Percentiles rank a stretch among this genome's conserved stretches.
Evolutionary conservation across 2,888 invertebrate species (phyloP).

Genomic region (Taenaris catops): DNA sequence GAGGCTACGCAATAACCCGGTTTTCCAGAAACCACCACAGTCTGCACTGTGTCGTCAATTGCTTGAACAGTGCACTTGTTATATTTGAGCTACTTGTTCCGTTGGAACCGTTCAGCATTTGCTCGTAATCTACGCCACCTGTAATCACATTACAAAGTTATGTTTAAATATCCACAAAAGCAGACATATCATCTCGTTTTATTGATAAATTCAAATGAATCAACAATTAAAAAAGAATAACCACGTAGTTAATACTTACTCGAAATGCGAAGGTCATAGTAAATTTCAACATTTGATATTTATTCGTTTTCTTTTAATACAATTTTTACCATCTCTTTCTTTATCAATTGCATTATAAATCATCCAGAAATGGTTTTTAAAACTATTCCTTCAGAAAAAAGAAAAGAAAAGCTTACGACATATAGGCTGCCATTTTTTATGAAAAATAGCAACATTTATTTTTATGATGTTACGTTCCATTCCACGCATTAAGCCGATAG

Average conservation of each 20-base stretch:
- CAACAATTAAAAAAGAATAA: constrained; percentile 52
- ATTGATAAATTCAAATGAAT: constrained; percentile 28
- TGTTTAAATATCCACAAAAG: constrained; percentile 17
- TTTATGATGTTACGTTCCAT: constrained; percentile 34
- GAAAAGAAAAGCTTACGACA: constrained; percentile 78
- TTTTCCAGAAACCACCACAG: too few relatives aligned
- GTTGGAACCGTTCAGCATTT: constrained; percentile 54
- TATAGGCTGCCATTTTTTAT: constrained; percentile 74
- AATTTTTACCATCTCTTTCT: constrained; percentile 40
- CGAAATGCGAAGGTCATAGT: constrained; percentile 52
- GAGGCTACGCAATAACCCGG: too few relatives aligned
- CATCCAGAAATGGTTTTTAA: constrained; percentile 45
- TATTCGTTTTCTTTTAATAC: constrained; percentile 41
- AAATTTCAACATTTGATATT: constrained; percentile 43
- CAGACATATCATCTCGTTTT: constrained; percentile 23
- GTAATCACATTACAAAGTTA: constrained; percentile 20
- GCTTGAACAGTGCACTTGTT: constrained; percentile 41
- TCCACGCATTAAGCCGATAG: constrained; percentile 14
- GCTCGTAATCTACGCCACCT: constrained; percentile 36
- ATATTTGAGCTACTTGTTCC: constrained; percentile 38
- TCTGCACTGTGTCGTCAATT: too few relatives aligned
- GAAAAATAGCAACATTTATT: constrained; percentile 58
- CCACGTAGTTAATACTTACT: constrained; percentile 71
- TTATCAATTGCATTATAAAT: constrained; percentile 55
- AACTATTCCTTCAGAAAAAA: constrained; percentile 52